Evolutionary conservation across 2,113 vertebrate species (phyloP).

Genomic region (Plectropomus leopardus): DNA sequence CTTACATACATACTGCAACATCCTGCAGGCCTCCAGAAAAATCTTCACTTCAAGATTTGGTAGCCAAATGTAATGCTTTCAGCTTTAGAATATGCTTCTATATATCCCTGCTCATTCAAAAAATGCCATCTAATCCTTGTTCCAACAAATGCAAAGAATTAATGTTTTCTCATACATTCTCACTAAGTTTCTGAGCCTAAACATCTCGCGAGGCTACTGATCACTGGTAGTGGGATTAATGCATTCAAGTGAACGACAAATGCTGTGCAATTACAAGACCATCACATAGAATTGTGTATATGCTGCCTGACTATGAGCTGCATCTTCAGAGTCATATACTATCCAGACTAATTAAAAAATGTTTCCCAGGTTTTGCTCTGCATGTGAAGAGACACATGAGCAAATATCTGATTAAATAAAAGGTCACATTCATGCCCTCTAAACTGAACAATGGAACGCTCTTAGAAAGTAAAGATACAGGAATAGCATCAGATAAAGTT

Average conservation of each 20-base stretch:
- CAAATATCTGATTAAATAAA: neutral
- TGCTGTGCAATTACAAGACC: neutral
- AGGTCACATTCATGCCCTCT: neutral
- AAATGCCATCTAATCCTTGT: neutral
- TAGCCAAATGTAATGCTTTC: neutral
- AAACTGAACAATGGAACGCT: neutral
- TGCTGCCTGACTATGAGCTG: neutral
- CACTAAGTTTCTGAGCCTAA: neutral
- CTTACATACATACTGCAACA: slow-evolving; percentile 6
- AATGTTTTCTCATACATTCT: neutral
- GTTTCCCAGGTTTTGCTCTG: neutral
- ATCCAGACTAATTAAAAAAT: no score
- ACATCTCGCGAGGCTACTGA: neutral
- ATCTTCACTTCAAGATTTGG: neutral
- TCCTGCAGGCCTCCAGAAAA: slow-evolving; percentile 14
- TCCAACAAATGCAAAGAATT: neutral
- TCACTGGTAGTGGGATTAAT: neutral
- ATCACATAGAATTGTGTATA: neutral
- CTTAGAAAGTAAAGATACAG: neutral
- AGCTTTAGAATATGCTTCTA: neutral
- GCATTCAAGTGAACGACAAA: neutral
- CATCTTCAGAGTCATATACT: no score
- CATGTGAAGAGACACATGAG: neutral
- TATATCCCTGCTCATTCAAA: neutral
- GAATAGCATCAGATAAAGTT: neutral